Base-by-base conservation (phyloP, 1,140 invertebrate species). In the Apis dorsata region DNA sequence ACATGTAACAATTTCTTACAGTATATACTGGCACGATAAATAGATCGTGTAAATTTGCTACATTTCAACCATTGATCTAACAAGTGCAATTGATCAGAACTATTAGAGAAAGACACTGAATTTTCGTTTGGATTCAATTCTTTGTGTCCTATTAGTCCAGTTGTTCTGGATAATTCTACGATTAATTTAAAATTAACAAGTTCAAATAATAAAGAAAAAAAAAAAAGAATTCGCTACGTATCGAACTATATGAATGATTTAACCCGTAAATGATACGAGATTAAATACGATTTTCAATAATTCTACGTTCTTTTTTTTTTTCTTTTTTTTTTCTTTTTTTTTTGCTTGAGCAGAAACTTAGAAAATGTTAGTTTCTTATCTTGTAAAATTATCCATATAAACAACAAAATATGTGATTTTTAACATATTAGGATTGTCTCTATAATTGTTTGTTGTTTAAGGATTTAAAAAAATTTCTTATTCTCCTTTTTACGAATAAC, bases 1-100 rank as follows among this genome's bases (percentile, higher is more conserved):
- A 73, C 60, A 69, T 81, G 66, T 81, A 87, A 89, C 88, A 81
- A 80, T 24, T 77, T 66, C 68, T 65, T 85, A 87, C 81, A 85
- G 66, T 72, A 86, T 88, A 85, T 85, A 88, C 53, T 65, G 55
- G 63, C 74, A 53, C 63, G 51, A 83, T 81, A 88, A 89, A 66
- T 85, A 80, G 75, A 63, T 69, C 66, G 24, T 34, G 51, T 83
- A 86, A 74, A 86, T 71, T 80, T 85, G 13, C 65, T 77, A 68
- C 57, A 62, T 60, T 7, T 83, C 68, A 82, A 87, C 62, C 73
- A 80, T 77, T 53, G 62, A 85, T 78, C 84, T 85, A 82, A 87
- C 66, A 86, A 85, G 49, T 87, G 57, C 73, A 49, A 51, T 44
- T 59, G 51, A 19, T 85, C n/a, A 76, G 65, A 84, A 70, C 57